Base-by-base conservation (phyloP, 2,888 invertebrate genomes). In the Eupithecia dodoneata region DNA sequence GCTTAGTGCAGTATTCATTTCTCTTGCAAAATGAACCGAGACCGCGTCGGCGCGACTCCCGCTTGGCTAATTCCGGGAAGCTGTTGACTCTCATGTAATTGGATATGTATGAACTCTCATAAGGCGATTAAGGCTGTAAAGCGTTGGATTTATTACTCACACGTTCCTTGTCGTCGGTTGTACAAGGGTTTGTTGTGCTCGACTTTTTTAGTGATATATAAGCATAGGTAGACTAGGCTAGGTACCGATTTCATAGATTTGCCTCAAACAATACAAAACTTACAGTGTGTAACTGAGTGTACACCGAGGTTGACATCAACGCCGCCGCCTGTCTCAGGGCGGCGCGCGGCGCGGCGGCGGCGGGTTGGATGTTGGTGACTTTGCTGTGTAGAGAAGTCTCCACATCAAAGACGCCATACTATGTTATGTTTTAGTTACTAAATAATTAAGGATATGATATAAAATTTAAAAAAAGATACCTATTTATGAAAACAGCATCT, bases 51-150 rank as follows among this genome's bases (percentile, higher is more conserved):
- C 5, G 13, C 45, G 2, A 75, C 71, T 75, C 49, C 42, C 71
- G 18, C 71, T 75, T 71, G 71, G 70, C 70, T 45, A 18, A n/a
- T 70, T 18, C 74, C 5, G 18, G 42, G 18, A 63, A 69, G 49
- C 70, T 70, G 63, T 74, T 75, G 65, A 75, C 71, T 42, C 65
- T 71, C 71, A 63, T 75, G 75, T 71, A 65, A 75, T 75, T 75
- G 75, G 63, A 71, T 75, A 75, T 75, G 65, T 75, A 75, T 65
- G 71, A 75, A 71, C 71, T 75, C 75, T 75, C 71, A 71, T 71
- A 41, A 75, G 18, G 47, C 47, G 70, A 70, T 70, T 70, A 70
- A 12, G 70, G 70, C 47, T 70, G 18, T 30, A 45, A 69, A 42
- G 66, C 69, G 70, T 12, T 13, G 12, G 70, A 70, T 70, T 70